These are phyloP conservation scores for Eleutherodactylus coqui DNA, from an alignment of 2,797 vertebrate genomes.

Conservation along the genomic window DNA sequence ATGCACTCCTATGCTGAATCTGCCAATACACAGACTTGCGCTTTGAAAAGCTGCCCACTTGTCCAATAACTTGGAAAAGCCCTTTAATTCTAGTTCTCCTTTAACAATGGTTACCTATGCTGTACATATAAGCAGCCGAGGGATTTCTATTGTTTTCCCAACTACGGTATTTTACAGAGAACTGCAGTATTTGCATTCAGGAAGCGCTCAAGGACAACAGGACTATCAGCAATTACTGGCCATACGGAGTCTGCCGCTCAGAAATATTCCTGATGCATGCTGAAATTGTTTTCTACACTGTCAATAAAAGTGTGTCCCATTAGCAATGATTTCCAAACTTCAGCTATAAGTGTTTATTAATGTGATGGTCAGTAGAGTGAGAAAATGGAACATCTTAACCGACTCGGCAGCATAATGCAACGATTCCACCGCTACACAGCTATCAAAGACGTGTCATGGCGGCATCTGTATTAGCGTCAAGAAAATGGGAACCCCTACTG, in stretches of 20 bases:
- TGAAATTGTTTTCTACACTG: slow-evolving; percentile 17
- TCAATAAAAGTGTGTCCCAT: slow-evolving; percentile 32
- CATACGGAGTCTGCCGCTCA: slow-evolving; percentile 40
- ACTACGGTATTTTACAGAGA: slow-evolving; percentile 47
- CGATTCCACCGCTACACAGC: slow-evolving; percentile 44
- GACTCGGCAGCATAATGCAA: slow-evolving; percentile 64
- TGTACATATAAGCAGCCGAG: background rate
- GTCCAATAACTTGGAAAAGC: no score
- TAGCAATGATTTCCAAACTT: slow-evolving; percentile 48
- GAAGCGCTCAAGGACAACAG: slow-evolving; percentile 70
- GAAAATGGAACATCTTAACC: slow-evolving; percentile 34
- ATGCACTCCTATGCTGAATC: no score
- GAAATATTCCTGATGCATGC: slow-evolving; percentile 49
- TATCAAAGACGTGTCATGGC: slow-evolving; percentile 59
- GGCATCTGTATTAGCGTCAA: slow-evolving; percentile 35
- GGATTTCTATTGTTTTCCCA: slow-evolving; percentile 1
- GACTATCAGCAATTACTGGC: slow-evolving; percentile 59
- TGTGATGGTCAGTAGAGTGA: background rate
- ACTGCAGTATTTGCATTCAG: slow-evolving; percentile 67
- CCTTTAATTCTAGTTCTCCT: no score
- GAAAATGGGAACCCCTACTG: slow-evolving; percentile 45
- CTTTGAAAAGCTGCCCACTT: no score
- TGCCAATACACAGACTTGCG: no score
- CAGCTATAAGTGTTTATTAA: slow-evolving; percentile 58
- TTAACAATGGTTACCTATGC: no score